phyloP scores from a whole-genome alignment of 2,113 vertebrate genomes.

The Trachemys scripta region DNA sequence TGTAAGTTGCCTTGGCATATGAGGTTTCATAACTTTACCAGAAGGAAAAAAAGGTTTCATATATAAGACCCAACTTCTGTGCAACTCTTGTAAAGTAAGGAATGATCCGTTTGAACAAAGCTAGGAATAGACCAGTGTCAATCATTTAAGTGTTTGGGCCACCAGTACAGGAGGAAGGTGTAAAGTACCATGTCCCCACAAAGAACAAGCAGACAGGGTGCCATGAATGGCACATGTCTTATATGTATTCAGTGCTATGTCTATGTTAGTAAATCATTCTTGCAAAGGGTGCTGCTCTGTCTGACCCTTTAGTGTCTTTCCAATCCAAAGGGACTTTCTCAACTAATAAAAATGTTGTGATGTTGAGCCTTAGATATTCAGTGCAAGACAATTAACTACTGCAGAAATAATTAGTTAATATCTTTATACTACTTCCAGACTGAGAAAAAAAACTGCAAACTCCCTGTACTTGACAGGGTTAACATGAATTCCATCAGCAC shows the following conservation, averaged over 20 bases:
- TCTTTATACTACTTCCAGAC: slow-evolving; percentile 22
- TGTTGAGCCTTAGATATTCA: slow-evolving; percentile 17
- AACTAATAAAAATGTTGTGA: slow-evolving; percentile 32
- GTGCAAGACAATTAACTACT: slow-evolving; percentile 12
- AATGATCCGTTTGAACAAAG: not conserved
- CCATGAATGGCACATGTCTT: slow-evolving; percentile 38
- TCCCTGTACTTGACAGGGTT: slow-evolving; percentile 5
- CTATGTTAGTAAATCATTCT: not conserved
- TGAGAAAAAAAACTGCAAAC: slow-evolving; percentile 21
- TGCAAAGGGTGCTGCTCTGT: not conserved
- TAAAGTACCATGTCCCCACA: not conserved
- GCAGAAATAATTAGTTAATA: slow-evolving; percentile 47
- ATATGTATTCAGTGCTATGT: not conserved
- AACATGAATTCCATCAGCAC: slow-evolving; percentile 22
- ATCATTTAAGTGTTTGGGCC: not conserved
- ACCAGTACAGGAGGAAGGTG: not conserved
- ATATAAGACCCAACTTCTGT: not conserved
- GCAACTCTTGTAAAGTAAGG: not conserved
- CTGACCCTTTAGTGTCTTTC: not conserved
- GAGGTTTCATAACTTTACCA: not conserved
- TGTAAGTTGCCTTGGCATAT: not conserved
- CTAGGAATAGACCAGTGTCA: not conserved
- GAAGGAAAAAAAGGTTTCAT: not conserved
- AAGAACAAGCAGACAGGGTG: not conserved
- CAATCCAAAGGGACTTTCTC: slow-evolving; percentile 16